Conservation (phyloP, 2,113 vertebrate species). For the Chlorodrepanis virens region DNA sequence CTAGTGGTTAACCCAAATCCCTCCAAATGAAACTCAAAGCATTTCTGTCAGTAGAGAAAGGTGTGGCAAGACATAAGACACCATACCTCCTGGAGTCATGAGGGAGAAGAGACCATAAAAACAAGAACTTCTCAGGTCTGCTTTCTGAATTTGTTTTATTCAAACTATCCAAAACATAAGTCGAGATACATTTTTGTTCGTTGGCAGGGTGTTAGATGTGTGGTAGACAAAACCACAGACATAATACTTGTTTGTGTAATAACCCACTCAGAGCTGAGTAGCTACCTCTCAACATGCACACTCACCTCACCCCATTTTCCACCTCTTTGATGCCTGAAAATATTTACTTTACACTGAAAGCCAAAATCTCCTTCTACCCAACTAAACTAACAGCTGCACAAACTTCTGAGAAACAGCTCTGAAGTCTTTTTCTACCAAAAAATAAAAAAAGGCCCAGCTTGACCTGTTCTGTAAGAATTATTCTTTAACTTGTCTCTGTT, state of each 20-base stretch:
- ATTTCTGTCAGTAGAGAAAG: not conserved
- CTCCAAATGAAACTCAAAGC: not conserved
- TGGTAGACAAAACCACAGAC: not conserved
- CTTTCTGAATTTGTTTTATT: not conserved
- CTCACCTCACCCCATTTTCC: not conserved
- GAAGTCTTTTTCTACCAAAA: not conserved
- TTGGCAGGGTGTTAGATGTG: not conserved
- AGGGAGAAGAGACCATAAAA: not conserved
- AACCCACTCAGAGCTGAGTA: not conserved
- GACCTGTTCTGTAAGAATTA: not conserved
- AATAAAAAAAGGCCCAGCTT: not conserved
- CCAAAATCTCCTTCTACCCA: conserved; percentile 11
- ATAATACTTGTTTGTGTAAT: not conserved
- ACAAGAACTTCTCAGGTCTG: not conserved
- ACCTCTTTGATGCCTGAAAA: conserved; percentile 24
- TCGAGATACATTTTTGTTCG: rapidly evolving
- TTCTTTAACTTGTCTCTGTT: not conserved
- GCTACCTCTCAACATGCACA: not conserved
- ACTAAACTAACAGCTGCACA: conserved; percentile 8
- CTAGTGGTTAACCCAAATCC: not conserved
- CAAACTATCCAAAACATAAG: not conserved
- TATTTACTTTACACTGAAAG: conserved; percentile 6
- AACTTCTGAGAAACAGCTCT: conserved; percentile 2
- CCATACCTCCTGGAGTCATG: not conserved
- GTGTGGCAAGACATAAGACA: not conserved